A percentile compares a stretch with the other conserved stretches of the same genome.
phyloP scores from a whole-genome alignment of 2,797 vertebrate species.

The Sciurus carolinensis region DNA sequence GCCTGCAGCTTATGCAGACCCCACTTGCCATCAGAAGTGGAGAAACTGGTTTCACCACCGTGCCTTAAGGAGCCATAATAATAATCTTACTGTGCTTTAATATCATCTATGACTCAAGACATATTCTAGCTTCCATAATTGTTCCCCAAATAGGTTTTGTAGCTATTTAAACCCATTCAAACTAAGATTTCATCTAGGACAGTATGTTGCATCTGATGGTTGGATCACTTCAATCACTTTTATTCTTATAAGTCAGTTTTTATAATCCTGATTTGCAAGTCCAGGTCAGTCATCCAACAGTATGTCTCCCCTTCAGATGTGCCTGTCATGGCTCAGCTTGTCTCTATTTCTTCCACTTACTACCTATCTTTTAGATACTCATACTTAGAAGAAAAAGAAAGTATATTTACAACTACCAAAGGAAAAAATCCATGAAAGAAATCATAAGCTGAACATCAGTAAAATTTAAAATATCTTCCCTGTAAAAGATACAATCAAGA shows the following conservation, averaged over 20 bases:
- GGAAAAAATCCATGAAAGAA: not conserved
- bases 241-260: not conserved
- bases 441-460: not conserved
- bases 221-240: not conserved
- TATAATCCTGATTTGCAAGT: not conserved
- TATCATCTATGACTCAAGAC: not conserved
- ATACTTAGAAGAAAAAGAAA: not conserved
- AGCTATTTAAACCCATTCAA: not conserved
- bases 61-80: not conserved
- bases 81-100: slow-evolving; percentile 33
- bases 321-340: not conserved
- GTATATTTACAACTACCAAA: not conserved
- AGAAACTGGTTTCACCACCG: no score
- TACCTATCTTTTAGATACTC: not conserved
- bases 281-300: not conserved
- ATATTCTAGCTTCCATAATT: not conserved
- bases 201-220: not conserved
- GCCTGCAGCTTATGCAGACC: no score
- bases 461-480: not conserved
- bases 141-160: not conserved
- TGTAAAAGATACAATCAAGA: not conserved
- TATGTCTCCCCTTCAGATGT: not conserved
- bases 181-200: not conserved
- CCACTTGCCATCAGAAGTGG: no score
- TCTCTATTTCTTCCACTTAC: not conserved